Conservation (phyloP, 1,140 invertebrate genomes). For the Drosophila kanapiae region DNA sequence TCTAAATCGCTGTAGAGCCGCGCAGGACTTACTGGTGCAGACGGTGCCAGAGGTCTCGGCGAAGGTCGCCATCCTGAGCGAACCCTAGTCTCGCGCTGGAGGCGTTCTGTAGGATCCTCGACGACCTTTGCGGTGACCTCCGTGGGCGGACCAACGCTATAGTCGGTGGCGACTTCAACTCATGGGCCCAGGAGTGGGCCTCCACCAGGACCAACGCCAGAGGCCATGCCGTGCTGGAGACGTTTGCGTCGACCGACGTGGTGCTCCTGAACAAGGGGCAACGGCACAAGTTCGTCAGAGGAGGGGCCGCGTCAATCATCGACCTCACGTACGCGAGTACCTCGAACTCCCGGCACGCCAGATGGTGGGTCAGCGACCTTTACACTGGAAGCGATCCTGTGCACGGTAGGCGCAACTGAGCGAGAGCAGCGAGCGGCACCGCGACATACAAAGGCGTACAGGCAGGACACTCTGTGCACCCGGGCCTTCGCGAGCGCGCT, state of each 20-base stretch:
- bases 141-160: too few relatives aligned
- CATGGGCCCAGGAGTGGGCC: background rate
- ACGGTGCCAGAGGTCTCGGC: too few relatives aligned
- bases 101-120: too few relatives aligned
- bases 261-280: background rate
- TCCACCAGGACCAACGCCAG: background rate
- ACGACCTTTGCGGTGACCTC: background rate
- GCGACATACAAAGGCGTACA: background rate
- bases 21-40: too few relatives aligned
- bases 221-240: background rate
- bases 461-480: background rate
- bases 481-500: background rate
- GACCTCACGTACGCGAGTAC: background rate
- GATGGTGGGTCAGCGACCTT: background rate
- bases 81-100: too few relatives aligned
- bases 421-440: background rate
- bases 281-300: background rate
- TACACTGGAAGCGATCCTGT: background rate
- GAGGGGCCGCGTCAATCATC: background rate
- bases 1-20: too few relatives aligned
- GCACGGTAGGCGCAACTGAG: background rate
- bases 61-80: too few relatives aligned
- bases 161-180: background rate
- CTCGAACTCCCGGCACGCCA: too few relatives aligned
- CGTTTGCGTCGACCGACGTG: background rate